phyloP scores from a whole-genome alignment of 1,140 invertebrate species.

The Cyclina sinensis region DNA sequence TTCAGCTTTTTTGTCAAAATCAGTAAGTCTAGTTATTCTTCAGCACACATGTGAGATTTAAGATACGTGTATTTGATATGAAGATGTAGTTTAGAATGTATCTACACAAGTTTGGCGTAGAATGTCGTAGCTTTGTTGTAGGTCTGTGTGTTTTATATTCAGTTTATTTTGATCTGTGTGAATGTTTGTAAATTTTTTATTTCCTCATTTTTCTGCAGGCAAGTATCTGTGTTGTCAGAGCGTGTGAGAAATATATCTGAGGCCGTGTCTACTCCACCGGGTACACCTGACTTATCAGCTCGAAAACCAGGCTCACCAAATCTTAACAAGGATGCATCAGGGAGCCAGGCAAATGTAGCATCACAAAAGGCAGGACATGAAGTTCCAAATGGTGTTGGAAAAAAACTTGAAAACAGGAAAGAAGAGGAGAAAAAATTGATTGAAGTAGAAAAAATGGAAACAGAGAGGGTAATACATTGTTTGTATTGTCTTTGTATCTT shows the following conservation, averaged over 20 bases:
- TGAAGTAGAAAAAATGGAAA: slow-evolving; percentile 81
- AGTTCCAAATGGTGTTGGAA: slow-evolving; percentile 16
- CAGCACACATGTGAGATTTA: too few species aligned
- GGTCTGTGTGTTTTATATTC: too few species aligned
- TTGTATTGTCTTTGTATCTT: too few species aligned
- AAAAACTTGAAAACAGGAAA: slow-evolving; percentile 54
- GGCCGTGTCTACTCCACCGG: slow-evolving; percentile 28
- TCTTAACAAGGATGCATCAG: slow-evolving; percentile 18
- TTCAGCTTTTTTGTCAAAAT: too few species aligned
- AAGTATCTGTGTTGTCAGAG: slow-evolving; percentile 76
- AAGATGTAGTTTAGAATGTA: too few species aligned
- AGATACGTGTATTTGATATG: too few species aligned
- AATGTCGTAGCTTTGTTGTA: too few species aligned
- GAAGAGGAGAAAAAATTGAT: slow-evolving; percentile 77
- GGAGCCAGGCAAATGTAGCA: slow-evolving; percentile 20
- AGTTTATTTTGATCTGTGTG: background rate
- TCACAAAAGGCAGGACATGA: slow-evolving; percentile 1
- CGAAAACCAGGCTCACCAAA: background rate
- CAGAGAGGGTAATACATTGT: too few species aligned
- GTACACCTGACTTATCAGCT: slow-evolving; percentile 25
- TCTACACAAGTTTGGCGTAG: too few species aligned
- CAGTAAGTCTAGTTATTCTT: too few species aligned
- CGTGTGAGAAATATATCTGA: slow-evolving; percentile 68
- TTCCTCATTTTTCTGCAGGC: slow-evolving; percentile 63
- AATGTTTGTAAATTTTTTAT: background rate